Evolutionary conservation across 2,888 invertebrate species (phyloP).

Genomic region (Imbricaverruca yamaguchii): DNA sequence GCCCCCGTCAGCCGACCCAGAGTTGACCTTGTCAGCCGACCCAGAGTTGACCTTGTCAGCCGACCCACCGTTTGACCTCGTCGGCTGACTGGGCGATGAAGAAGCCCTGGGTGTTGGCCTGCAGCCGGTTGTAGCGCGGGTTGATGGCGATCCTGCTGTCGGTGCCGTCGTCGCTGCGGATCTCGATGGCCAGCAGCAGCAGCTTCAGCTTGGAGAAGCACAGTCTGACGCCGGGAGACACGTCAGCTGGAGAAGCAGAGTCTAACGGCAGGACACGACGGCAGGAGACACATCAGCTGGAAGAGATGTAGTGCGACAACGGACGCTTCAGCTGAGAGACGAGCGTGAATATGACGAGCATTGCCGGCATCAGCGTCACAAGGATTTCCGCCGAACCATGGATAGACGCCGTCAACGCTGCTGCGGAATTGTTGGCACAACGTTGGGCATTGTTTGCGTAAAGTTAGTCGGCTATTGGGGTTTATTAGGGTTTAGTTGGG

Average conservation of each 20-base stretch:
- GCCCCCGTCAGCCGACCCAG: too few species aligned
- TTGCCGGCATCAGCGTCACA: too few species aligned
- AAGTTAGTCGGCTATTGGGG: too few species aligned
- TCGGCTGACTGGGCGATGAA: constrained; percentile 99
- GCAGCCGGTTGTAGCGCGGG: constrained; percentile 91
- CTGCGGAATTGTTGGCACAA: too few species aligned
- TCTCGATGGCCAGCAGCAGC: constrained; percentile 93
- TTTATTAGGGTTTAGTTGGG: too few species aligned
- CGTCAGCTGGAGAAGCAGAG: constrained; percentile 96
- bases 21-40: neutral
- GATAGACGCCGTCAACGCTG: too few species aligned
- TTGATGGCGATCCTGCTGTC: constrained; percentile 99
- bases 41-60: neutral
- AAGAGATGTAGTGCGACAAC: constrained; percentile 75
- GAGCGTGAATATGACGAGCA: too few species aligned
- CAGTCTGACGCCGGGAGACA: constrained; percentile 77
- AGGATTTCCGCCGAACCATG: too few species aligned
- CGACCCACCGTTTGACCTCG: constrained; percentile 84
- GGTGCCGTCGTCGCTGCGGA: constrained; percentile 84
- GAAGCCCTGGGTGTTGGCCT: constrained; percentile 98
- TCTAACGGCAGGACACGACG: constrained; percentile 49
- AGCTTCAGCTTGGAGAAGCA: constrained; percentile 98
- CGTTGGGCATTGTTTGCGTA: too few species aligned
- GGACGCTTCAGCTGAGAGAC: too few species aligned
- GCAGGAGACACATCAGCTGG: constrained; percentile 86